Evolutionary conservation across 2,888 invertebrate genomes (phyloP).

Genomic region (Aethes cnicana): DNA sequence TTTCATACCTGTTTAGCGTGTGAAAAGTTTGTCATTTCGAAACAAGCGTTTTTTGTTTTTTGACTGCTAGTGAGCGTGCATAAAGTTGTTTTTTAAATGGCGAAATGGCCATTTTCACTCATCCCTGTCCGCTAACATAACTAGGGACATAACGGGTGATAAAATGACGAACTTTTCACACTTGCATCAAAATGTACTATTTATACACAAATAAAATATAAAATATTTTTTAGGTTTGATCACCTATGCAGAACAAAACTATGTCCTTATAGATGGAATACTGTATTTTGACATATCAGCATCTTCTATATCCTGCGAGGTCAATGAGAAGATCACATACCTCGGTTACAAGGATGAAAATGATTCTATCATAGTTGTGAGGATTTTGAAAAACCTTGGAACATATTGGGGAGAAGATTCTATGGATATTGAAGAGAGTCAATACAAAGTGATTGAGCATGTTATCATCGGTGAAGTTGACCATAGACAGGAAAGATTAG

Average conservation of each 20-base stretch:
- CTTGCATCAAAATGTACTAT: too few species aligned
- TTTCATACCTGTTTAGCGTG: too few species aligned
- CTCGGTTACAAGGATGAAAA: slow-evolving; percentile 74
- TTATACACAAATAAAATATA: too few species aligned
- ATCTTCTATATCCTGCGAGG: slow-evolving; percentile 56
- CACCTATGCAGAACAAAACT: slow-evolving; percentile 74
- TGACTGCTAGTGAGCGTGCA: too few species aligned
- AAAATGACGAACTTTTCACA: too few species aligned
- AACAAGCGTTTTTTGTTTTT: too few species aligned
- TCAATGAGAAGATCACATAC: slow-evolving; percentile 82
- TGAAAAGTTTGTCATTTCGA: too few species aligned
- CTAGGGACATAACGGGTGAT: too few species aligned
- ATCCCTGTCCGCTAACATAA: too few species aligned
- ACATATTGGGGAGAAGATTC: slow-evolving; percentile 76
- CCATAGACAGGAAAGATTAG: slow-evolving; percentile 54
- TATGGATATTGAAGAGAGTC: slow-evolving; percentile 52
- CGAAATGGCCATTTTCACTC: too few species aligned
- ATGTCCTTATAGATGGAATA: slow-evolving; percentile 83
- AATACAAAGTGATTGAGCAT: slow-evolving; percentile 60
- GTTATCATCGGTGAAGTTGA: slow-evolving; percentile 62
- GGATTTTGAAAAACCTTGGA: slow-evolving; percentile 80
- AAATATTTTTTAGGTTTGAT: slow-evolving; percentile 79
- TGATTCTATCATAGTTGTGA: slow-evolving; percentile 76
- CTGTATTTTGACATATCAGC: slow-evolving; percentile 76
- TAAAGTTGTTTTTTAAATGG: too few species aligned